phyloP scores from a whole-genome alignment of 1,140 invertebrate species.

The Solenopsis fugax region DNA sequence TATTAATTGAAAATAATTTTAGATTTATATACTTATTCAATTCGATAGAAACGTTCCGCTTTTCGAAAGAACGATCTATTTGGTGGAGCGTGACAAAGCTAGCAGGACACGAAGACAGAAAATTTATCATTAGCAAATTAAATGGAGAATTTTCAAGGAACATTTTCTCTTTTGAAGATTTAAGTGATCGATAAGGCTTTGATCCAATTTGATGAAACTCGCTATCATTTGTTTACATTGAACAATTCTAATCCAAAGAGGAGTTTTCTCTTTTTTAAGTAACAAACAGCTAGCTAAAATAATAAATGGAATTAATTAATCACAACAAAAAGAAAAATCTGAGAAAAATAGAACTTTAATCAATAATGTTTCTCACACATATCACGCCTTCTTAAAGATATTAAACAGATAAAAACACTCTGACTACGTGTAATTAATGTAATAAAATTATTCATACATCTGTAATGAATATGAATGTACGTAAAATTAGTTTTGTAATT shows the following conservation, averaged over 20 bases:
- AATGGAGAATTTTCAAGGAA: slow-evolving; percentile 57
- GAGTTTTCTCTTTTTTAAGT: slow-evolving; percentile 11
- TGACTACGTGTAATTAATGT: neutral
- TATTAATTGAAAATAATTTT: neutral
- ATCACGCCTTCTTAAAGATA: neutral
- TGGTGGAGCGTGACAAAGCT: slow-evolving; percentile 12
- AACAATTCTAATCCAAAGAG: slow-evolving; percentile 60
- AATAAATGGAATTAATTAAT: slow-evolving; percentile 64
- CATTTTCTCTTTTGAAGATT: slow-evolving; percentile 50
- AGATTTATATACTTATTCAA: slow-evolving; percentile 13
- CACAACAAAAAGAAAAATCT: slow-evolving; percentile 63
- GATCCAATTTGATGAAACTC: slow-evolving; percentile 57
- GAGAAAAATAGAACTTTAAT: neutral
- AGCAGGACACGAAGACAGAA: neutral
- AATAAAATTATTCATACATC: slow-evolving; percentile 17
- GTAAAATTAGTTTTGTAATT: neutral
- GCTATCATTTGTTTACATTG: slow-evolving; percentile 56
- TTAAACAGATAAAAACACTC: neutral
- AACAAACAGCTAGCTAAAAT: slow-evolving; percentile 64
- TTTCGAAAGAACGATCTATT: neutral
- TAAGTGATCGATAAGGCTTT: slow-evolving; percentile 63
- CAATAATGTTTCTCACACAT: neutral
- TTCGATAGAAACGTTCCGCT: neutral
- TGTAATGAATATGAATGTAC: neutral
- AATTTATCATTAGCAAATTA: slow-evolving; percentile 43